phyloP scores from a whole-genome alignment of 2,888 invertebrate species.

The Archips crataeganus region DNA sequence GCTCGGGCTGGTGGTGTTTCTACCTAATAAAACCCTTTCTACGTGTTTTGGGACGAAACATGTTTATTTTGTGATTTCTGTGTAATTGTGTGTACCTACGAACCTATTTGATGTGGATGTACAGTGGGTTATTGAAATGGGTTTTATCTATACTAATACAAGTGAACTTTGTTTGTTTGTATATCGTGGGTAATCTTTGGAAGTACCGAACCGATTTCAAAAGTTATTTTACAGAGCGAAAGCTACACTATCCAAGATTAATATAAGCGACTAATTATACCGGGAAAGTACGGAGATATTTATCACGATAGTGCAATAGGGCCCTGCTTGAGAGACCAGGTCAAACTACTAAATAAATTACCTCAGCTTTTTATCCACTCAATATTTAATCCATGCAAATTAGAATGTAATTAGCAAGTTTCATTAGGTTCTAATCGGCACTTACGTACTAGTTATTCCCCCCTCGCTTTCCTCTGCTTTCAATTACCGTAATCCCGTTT shows the following conservation, averaged over 20 bases:
- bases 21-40: conserved; percentile 20
- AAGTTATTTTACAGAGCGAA: too few species aligned
- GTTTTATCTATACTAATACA: too few species aligned
- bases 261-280: too few species aligned
- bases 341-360: too few species aligned
- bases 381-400: not conserved
- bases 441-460: conserved; percentile 10
- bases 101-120: not conserved
- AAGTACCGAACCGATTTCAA: too few species aligned
- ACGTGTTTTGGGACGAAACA: conserved; percentile 1
- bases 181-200: too few species aligned
- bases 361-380: too few species aligned
- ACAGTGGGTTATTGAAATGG: not conserved
- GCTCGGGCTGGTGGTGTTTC: conserved; percentile 15
- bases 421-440: not conserved
- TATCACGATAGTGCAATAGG: too few species aligned
- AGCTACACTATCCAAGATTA: too few species aligned
- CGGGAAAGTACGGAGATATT: too few species aligned
- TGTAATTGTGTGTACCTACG: not conserved
- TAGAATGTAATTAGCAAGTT: not conserved
- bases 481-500: conserved; percentile 34
- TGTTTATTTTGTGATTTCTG: conserved; percentile 7
- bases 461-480: conserved; percentile 5
- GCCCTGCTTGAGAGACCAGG: too few species aligned
- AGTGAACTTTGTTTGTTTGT: too few species aligned